A percentile compares a stretch with the other conserved stretches of the same genome.
These are phyloP conservation scores for Graptemys geographica DNA, from an alignment of 2,797 vertebrate species.

Conservation along the genomic window DNA sequence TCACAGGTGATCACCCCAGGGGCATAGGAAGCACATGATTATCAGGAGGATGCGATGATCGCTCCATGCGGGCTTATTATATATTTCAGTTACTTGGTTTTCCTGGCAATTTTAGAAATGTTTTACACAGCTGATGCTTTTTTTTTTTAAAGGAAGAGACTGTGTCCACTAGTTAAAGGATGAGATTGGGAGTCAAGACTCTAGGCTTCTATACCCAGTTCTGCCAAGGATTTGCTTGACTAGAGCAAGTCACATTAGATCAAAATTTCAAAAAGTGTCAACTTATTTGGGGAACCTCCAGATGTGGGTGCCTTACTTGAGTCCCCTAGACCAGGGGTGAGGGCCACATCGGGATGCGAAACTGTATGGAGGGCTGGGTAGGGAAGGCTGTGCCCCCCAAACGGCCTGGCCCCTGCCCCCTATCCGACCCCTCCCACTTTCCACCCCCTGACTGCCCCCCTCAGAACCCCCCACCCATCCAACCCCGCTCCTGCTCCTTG, in stretches of 20 bases:
- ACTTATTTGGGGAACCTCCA: neutral
- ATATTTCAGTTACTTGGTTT: neutral
- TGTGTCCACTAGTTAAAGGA: neutral
- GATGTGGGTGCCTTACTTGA: neutral
- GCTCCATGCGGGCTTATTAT: neutral
- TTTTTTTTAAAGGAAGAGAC: neutral
- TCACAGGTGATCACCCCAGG: neutral
- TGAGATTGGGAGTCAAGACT: constrained; percentile 5
- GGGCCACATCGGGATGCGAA: too few relatives aligned
- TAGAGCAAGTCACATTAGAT: neutral
- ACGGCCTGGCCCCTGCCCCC: too few relatives aligned
- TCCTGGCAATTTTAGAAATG: neutral
- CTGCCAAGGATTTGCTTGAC: neutral
- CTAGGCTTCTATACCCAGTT: neutral
- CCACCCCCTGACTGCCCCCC: too few relatives aligned
- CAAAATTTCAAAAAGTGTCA: neutral
- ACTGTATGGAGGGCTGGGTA: too few relatives aligned
- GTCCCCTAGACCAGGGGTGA: neutral
- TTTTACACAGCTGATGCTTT: constrained; percentile 22
- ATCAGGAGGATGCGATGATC: neutral
- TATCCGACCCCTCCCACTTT: too few relatives aligned
- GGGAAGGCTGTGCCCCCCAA: too few relatives aligned
- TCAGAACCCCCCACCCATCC: too few relatives aligned
- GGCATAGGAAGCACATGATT: neutral
- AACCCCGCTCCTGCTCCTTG: too few relatives aligned